These are phyloP conservation scores for Scaptodrosophila latifasciaeformis DNA, from an alignment of 2,888 invertebrate genomes.

Conservation along the genomic window DNA sequence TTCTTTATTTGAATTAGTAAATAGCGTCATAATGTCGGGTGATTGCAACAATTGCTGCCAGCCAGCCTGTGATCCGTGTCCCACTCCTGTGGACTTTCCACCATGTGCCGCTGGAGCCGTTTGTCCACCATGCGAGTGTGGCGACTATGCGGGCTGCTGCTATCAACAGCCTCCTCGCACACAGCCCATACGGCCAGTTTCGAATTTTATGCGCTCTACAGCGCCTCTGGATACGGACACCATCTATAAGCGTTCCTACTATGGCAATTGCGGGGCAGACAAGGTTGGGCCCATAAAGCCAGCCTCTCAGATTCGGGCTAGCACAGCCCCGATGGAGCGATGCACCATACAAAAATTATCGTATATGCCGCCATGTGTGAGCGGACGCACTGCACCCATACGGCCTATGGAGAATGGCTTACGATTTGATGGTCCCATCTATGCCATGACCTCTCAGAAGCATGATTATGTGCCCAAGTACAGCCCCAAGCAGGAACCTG, in stretches of 20 bases:
- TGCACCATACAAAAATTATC: conserved; percentile 77
- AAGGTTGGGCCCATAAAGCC: conserved; percentile 75
- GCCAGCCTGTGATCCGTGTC: conserved; percentile 47
- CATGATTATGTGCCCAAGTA: conserved; percentile 84
- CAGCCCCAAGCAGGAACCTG: conserved; percentile 67
- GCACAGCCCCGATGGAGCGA: conserved; percentile 76
- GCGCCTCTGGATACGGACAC: conserved; percentile 79
- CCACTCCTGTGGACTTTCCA: conserved; percentile 48
- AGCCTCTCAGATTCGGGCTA: conserved; percentile 74
- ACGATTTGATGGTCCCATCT: conserved; percentile 78
- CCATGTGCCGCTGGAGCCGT: conserved; percentile 51
- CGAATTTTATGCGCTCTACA: conserved; percentile 77
- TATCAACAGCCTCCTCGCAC: conserved; percentile 72
- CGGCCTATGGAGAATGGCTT: conserved; percentile 66
- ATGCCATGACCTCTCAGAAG: conserved; percentile 83
- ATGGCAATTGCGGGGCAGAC: conserved; percentile 76
- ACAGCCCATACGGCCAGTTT: conserved; percentile 63
- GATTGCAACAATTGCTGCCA: conserved; percentile 38
- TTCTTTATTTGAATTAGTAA: not conserved
- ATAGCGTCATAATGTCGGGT: conserved; percentile 20
- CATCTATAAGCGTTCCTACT: conserved; percentile 81
- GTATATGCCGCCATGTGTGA: conserved; percentile 67
- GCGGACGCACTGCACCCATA: conserved; percentile 61
- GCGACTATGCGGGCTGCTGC: conserved; percentile 65
- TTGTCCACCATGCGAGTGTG: conserved; percentile 59